These are phyloP conservation scores for Oxyscelio sp. DNA, from an alignment of 2,888 invertebrate species.

Conservation along the genomic window DNA sequence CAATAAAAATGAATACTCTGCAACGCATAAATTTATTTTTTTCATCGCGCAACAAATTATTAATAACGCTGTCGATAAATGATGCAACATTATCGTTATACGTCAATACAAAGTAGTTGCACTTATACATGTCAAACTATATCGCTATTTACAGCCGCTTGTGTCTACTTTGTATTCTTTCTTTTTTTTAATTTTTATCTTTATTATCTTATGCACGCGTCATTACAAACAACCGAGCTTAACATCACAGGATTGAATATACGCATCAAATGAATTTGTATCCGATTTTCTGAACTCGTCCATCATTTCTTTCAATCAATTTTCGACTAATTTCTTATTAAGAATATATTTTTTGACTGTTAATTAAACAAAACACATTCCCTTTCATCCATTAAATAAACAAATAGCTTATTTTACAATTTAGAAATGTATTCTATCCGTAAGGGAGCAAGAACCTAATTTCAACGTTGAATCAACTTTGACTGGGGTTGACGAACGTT, in stretches of 20 bases:
- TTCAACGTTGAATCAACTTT: too few relatives aligned
- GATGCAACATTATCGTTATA: slow-evolving; percentile 2
- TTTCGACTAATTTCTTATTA: background rate
- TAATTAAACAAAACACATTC: too few relatives aligned
- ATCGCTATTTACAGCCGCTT: slow-evolving; percentile 62
- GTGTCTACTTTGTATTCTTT: slow-evolving; percentile 57
- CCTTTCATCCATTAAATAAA: too few relatives aligned
- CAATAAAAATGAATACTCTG: slow-evolving; percentile 6
- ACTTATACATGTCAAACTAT: slow-evolving; percentile 49
- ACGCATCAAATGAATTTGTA: slow-evolving; percentile 43
- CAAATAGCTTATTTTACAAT: too few relatives aligned
- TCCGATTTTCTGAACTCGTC: background rate
- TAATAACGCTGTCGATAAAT: slow-evolving; percentile 6
- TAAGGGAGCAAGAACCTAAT: too few relatives aligned
- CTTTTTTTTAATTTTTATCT: too few relatives aligned
- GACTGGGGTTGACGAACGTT: too few relatives aligned
- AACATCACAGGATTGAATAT: slow-evolving; percentile 60
- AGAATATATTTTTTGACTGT: too few relatives aligned
- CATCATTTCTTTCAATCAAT: too few relatives aligned
- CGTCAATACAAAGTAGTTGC: slow-evolving; percentile 63
- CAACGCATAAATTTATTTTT: background rate
- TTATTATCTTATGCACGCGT: slow-evolving; percentile 35
- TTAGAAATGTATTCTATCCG: too few relatives aligned
- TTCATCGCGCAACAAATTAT: slow-evolving; percentile 14
- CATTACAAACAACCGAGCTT: slow-evolving; percentile 44